Percentiles rank a stretch among this genome's conserved stretches.
Conservation (phyloP, 2,888 invertebrate genomes). For the Oxyteleia sp. region DNA sequence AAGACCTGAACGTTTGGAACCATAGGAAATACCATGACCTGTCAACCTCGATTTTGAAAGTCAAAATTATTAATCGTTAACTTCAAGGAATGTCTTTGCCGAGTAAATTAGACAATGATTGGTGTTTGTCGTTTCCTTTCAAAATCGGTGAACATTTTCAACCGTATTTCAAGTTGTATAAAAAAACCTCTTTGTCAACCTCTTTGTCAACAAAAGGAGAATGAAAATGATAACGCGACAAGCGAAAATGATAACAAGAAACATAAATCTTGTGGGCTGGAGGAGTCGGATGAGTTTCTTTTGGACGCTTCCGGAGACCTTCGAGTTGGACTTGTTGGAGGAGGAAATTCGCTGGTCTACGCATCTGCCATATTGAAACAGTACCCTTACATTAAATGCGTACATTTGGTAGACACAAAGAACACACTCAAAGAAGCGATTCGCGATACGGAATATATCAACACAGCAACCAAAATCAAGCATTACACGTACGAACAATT, state of each 20-base stretch:
- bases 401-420: slow-evolving; percentile 80
- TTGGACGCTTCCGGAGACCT: too few species aligned
- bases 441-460: slow-evolving; percentile 79
- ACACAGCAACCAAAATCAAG: slow-evolving; percentile 80
- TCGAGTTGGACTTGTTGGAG: slow-evolving; percentile 82
- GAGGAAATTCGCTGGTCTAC: slow-evolving; percentile 79
- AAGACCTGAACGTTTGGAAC: too few species aligned
- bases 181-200: too few species aligned
- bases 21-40: too few species aligned
- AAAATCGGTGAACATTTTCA: neutral
- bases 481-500: slow-evolving; percentile 77
- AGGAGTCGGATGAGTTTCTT: too few species aligned
- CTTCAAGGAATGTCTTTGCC: slow-evolving; percentile 5
- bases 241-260: too few species aligned
- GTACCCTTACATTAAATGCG: slow-evolving; percentile 78
- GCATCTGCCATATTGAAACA: slow-evolving; percentile 83
- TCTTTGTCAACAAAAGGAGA: too few species aligned
- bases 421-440: slow-evolving; percentile 73
- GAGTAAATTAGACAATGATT: neutral
- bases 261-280: too few species aligned
- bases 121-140: slow-evolving; percentile 8
- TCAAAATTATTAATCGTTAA: too few species aligned
- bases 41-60: too few species aligned
- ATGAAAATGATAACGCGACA: too few species aligned
- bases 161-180: too few species aligned